Evolutionary conservation across 2,113 vertebrate species (phyloP).

Genomic region (Chaenogobius annularis): DNA sequence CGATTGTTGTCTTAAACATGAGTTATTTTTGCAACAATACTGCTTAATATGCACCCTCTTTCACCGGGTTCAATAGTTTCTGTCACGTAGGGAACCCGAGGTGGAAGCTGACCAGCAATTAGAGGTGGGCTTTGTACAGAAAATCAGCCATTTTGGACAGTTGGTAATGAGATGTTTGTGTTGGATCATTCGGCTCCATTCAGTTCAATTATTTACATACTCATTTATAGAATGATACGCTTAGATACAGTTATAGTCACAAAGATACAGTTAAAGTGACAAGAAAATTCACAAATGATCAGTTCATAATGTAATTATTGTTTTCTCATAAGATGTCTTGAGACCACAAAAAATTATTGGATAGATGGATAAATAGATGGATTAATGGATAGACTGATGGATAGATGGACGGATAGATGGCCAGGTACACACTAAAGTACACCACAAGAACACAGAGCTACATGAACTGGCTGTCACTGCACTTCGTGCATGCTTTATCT

Average conservation of each 20-base stretch:
- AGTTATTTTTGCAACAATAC: neutral
- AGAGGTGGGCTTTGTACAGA: neutral
- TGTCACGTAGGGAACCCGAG: neutral
- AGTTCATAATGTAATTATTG: neutral
- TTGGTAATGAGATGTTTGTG: neutral
- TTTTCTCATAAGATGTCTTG: neutral
- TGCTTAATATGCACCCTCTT: conserved; percentile 5
- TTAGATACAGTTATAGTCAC: neutral
- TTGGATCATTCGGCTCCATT: neutral
- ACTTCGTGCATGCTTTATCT: too few species aligned
- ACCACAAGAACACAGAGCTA: too few species aligned
- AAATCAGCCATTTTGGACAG: neutral
- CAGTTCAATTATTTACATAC: neutral
- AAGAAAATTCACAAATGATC: neutral
- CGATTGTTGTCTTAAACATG: neutral
- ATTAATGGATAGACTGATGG: too few species aligned
- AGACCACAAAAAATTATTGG: neutral
- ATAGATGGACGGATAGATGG: too few species aligned
- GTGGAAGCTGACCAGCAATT: neutral
- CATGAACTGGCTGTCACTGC: too few species aligned
- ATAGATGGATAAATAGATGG: too few species aligned
- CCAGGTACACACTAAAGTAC: too few species aligned
- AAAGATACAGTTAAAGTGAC: neutral
- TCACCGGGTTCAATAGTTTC: neutral
- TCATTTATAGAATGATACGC: neutral